phyloP scores from a whole-genome alignment of 2,113 vertebrate genomes.

The Scatophagus argus region DNA sequence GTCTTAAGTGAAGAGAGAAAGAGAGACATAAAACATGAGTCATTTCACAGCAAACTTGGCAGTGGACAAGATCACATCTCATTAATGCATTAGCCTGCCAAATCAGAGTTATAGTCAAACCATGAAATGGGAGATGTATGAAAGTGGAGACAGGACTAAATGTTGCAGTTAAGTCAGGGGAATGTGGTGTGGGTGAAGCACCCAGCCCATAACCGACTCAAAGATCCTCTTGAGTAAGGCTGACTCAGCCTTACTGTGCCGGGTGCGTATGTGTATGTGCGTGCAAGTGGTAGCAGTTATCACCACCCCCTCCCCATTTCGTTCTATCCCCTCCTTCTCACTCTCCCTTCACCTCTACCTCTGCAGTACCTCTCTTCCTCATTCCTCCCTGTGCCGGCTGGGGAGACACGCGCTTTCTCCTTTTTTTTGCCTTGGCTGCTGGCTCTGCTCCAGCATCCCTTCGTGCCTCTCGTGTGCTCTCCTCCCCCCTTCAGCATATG shows the following conservation, averaged over 20 bases:
- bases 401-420: conserved; percentile 56
- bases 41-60: conserved; percentile 24
- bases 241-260: conserved; percentile 66
- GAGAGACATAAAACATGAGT: conserved; percentile 5
- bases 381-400: conserved; percentile 58
- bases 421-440: conserved; percentile 60
- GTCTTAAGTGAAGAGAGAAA: neutral
- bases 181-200: conserved; percentile 39
- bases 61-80: conserved; percentile 9
- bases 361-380: conserved; percentile 75
- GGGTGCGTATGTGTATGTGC: conserved; percentile 31
- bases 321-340: conserved; percentile 24
- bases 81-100: neutral
- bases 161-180: conserved; percentile 30
- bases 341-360: conserved; percentile 57
- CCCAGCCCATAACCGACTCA: conserved; percentile 34
- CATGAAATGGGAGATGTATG: conserved; percentile 30
- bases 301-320: conserved; percentile 17
- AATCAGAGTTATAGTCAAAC: neutral
- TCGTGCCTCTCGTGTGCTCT: conserved; percentile 47
- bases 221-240: conserved; percentile 62
- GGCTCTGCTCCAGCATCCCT: conserved; percentile 66
- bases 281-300: conserved; percentile 61
- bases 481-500: conserved; percentile 47
- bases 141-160: conserved; percentile 39